Base-by-base conservation (phyloP, 2,113 vertebrate genomes). In the Meles meles region DNA sequence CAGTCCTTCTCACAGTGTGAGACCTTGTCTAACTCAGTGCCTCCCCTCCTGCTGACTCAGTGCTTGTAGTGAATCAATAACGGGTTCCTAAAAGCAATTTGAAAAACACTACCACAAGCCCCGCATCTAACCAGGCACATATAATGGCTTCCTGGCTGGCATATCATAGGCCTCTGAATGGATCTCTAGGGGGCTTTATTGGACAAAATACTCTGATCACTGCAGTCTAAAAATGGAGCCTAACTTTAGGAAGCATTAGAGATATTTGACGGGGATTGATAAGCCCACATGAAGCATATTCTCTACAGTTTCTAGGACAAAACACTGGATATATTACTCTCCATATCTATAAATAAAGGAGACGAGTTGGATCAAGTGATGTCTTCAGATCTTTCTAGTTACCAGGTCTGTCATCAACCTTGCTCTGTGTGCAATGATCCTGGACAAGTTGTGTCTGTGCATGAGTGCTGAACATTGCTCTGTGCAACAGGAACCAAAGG, bases 171-270 rank as follows among this genome's bases (percentile, higher is more conserved):
- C 25, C n/a, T 94, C 21, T 47, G 65, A 42, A 77, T 44, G 34
- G 23, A 37, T 88, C 77, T 93, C 79, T 20, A 23, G 69, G 49
- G 37, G 27, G 25, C 31, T 47, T 87, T 82, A 17, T 23, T 52
- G 34, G 57, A 79, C 71, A 85, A 81, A 89, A 79, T 34, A 15
- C 59, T 67, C 61, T 42, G 49, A 81, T 39, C 21, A 27, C 17
- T 42, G 6, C 65, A 14, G 27, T 69, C 44, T n/a, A 47, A 59
- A 82, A 65, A n/a, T 21, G 67, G 69, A 80, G 47, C 2, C 39
- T 6, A 39, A 86, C 29, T 84, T 88, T 31, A 94, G 72, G 44
- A 89, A 29, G 49, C 18, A 76, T 27, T 76, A 88, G 81, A 88
- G 17, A 84, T 67, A 61, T 71, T 47, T 74, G 49, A 76, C 9